Conservation (phyloP, 1,140 invertebrate genomes). For the Plodia interpunctella region DNA sequence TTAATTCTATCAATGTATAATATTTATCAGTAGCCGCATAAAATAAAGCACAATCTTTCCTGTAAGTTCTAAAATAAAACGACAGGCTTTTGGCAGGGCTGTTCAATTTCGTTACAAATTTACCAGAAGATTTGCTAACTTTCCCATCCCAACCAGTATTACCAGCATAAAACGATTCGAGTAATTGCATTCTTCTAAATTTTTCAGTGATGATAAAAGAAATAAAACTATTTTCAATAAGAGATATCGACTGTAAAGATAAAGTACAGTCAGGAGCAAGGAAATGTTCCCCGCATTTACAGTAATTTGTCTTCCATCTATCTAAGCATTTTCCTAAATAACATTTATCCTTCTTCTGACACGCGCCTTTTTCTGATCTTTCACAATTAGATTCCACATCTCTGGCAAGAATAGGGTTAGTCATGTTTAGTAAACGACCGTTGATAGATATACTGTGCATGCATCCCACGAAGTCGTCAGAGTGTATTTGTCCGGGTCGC, state of each 20-base stretch:
- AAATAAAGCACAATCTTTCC: constrained; percentile 86
- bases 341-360: constrained; percentile 80
- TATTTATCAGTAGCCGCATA: constrained; percentile 92
- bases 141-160: constrained; percentile 82
- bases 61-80: constrained; percentile 89
- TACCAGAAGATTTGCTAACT: constrained; percentile 49
- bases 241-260: constrained; percentile 87
- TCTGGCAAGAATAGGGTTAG: constrained; percentile 83
- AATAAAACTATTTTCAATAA: constrained; percentile 86
- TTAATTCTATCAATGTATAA: constrained; percentile 88
- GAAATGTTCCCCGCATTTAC: constrained; percentile 82
- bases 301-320: constrained; percentile 86
- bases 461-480: constrained; percentile 95
- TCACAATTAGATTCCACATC: constrained; percentile 87
- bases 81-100: constrained; percentile 83
- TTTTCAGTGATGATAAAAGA: constrained; percentile 90
- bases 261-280: constrained; percentile 87
- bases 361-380: constrained; percentile 80
- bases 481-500: constrained; percentile 90
- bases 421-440: constrained; percentile 87
- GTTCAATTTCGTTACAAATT: constrained; percentile 57
- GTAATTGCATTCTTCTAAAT: constrained; percentile 89
- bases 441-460: constrained; percentile 93
- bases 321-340: constrained; percentile 87
- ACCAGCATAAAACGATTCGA: constrained; percentile 86